Evolutionary conservation across 2,113 vertebrate genomes (phyloP).

Genomic region (Austrofundulus limnaeus): DNA sequence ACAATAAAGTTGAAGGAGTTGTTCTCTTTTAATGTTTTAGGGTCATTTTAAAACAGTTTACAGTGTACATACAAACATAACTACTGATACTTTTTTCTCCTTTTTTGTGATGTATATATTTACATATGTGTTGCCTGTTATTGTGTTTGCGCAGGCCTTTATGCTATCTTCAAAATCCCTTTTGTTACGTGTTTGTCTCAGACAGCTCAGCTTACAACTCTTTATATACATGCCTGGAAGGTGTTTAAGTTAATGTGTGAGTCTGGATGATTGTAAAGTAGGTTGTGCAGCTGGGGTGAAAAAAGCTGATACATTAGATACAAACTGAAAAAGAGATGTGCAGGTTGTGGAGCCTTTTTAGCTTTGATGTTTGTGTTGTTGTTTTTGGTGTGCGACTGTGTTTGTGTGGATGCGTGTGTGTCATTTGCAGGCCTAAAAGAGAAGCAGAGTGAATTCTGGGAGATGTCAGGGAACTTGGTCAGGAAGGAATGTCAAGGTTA

Average conservation of each 20-base stretch:
- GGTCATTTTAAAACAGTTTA: too few relatives aligned
- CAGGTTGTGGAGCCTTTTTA: constrained; percentile 6
- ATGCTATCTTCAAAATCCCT: constrained; percentile 28
- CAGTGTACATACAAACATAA: too few relatives aligned
- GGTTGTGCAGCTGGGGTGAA: constrained; percentile 2
- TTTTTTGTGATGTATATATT: background rate
- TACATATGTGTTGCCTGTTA: constrained; percentile 14
- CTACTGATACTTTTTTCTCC: background rate
- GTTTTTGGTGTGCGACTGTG: background rate
- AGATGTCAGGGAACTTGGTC: constrained; percentile 76
- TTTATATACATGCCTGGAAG: constrained; percentile 64
- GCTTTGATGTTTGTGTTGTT: constrained; percentile 1
- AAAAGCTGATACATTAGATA: constrained; percentile 32
- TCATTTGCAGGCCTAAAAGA: constrained; percentile 34
- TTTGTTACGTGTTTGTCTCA: constrained; percentile 58
- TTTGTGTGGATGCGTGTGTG: constrained; percentile 18
- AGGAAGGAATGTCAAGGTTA: constrained; percentile 80
- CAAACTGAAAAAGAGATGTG: constrained; percentile 26
- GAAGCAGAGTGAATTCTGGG: constrained; percentile 66
- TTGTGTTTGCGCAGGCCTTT: constrained; percentile 28
- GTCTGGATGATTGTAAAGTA: constrained; percentile 3
- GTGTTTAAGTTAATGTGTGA: constrained; percentile 26
- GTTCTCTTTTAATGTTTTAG: too few relatives aligned
- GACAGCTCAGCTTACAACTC: constrained; percentile 66
- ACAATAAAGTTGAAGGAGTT: too few relatives aligned